These are phyloP conservation scores for Cherax quadricarinatus DNA, from an alignment of 1,140 invertebrate species.

Conservation along the genomic window DNA sequence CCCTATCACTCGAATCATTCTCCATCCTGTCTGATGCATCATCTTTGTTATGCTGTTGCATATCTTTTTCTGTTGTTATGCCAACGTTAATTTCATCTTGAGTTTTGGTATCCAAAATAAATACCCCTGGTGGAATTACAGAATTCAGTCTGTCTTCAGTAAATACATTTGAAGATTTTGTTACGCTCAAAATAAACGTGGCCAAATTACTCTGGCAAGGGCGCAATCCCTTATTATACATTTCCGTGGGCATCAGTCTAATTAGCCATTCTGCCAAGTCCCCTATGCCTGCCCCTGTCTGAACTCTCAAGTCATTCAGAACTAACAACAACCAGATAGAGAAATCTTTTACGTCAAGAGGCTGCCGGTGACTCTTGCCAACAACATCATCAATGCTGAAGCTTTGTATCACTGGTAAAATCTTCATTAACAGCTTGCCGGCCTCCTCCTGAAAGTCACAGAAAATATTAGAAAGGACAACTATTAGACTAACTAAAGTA, in stretches of 20 bases:
- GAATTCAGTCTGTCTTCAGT: conserved; percentile 15
- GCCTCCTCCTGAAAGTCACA: conserved; percentile 43
- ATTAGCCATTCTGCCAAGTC: conserved; percentile 37
- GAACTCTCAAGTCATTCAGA: conserved; percentile 49
- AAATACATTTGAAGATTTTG: neutral
- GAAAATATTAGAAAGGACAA: neutral
- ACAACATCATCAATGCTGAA: conserved; percentile 50
- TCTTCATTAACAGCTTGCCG: conserved; percentile 25
- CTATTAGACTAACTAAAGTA: neutral
- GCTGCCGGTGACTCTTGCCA: conserved; percentile 25
- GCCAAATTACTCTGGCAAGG: conserved; percentile 27
- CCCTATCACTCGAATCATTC: neutral
- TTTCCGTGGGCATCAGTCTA: conserved; percentile 16
- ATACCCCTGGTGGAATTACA: conserved; percentile 19
- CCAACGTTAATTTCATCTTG: neutral
- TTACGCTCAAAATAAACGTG: conserved; percentile 27
- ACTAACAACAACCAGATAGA: conserved; percentile 44
- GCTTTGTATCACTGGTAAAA: conserved; percentile 27
- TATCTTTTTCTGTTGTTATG: neutral
- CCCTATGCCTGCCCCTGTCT: conserved; percentile 45
- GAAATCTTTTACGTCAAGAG: conserved; percentile 35
- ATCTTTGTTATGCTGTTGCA: neutral
- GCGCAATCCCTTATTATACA: conserved; percentile 47
- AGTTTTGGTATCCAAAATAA: neutral
- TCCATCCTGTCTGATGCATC: neutral